A percentile compares a stretch with the other conserved stretches of the same genome.
Evolutionary conservation across 2,888 invertebrate genomes (phyloP).

Genomic region (Amiota mariae): DNA sequence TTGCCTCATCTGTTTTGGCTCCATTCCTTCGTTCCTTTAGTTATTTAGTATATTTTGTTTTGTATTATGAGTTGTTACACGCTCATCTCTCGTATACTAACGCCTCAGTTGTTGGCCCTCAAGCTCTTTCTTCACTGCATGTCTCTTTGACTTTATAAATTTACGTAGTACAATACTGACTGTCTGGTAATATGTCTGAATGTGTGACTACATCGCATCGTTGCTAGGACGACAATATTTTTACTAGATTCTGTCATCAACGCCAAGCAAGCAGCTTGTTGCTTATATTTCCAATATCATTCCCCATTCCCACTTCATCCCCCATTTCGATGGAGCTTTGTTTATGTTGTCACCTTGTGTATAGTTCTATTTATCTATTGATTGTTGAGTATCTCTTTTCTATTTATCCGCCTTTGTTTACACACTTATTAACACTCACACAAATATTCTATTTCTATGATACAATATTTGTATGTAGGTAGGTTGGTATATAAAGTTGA

Average conservation of each 20-base stretch:
- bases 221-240: constrained; percentile 5
- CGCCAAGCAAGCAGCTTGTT: constrained; percentile 13
- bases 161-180: not conserved
- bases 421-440: constrained; percentile 53
- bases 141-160: not conserved
- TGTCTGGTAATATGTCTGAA: not conserved
- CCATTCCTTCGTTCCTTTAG: constrained; percentile 12
- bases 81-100: constrained; percentile 31
- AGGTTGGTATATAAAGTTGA: too few relatives aligned
- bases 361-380: constrained; percentile 67
- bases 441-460: constrained; percentile 27
- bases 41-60: constrained; percentile 31
- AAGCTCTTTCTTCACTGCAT: not conserved
- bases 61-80: constrained; percentile 64
- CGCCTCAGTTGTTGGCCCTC: constrained; percentile 33
- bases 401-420: constrained; percentile 62
- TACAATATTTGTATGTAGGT: not conserved
- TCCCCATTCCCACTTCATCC: constrained; percentile 20
- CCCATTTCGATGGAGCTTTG: constrained; percentile 25
- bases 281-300: constrained; percentile 35
- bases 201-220: not conserved
- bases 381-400: constrained; percentile 69
- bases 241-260: not conserved
- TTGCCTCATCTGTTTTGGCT: constrained; percentile 11
- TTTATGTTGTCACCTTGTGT: constrained; percentile 59